Base-by-base conservation (phyloP, 2,113 vertebrate species). In the Anarhynchus alexandrinus region DNA sequence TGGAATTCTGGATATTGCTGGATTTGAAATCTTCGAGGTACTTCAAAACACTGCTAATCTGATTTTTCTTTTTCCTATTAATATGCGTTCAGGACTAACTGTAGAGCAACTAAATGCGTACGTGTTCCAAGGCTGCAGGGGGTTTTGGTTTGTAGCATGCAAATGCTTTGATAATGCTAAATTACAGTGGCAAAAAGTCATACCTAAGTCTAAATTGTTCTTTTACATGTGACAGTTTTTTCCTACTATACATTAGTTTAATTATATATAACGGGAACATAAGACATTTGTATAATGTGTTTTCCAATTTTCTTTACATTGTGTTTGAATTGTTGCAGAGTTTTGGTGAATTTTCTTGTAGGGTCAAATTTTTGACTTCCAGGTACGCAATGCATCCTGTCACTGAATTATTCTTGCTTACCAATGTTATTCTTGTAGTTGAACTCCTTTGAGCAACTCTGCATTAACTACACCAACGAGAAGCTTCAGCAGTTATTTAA, bases 401-500 rank as follows among this genome's bases (percentile, higher is more conserved):
- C 65, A 42, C 82, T 86, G 82, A 88, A 38, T 89, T 79, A 38
- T 47, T 90, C 55, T 47, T 89, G 15, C 38, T 73, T 52, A 6
- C 49, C 59, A 18, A n/a, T 81, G 59, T 43, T 76, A 21, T 92
- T 84, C 59, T 81, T 92, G 9, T 51, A 99, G 99, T 87, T 99
- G 96, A 99, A 99, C 98, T 99, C 99, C 2, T 99, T 99, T n/a
- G 99, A 99, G 95, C 99, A 99, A 78, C 98, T 99, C 54, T 99
- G 99, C 76, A 99, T 99, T 98, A 99, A 99, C 98, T 99, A 99
- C 98, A 99, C 99, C 97, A 99, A 99, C 0, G 99, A 99, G 98
- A 99, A 99, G 98, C 98, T 99, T 77, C 99, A 99, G 98, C 99
- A 99, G 97, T 98, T 99, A 38, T 99, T 99, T 98, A 99, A 99